A percentile compares a stretch with the other conserved stretches of the same genome.
phyloP scores from a whole-genome alignment of 1,140 invertebrate genomes.

The Rhizoglyphus robini region DNA sequence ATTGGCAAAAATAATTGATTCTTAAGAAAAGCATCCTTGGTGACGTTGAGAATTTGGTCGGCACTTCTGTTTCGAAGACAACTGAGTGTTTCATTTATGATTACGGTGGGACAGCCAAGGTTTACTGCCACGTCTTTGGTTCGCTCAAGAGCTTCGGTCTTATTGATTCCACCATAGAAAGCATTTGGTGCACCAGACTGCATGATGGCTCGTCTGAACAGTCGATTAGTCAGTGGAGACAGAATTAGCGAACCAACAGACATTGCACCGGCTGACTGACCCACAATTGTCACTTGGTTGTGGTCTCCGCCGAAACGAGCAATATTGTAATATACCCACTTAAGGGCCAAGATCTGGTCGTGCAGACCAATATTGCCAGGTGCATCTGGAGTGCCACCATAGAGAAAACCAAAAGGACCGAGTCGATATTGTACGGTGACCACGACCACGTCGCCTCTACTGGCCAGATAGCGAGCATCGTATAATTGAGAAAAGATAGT shows the following conservation, averaged over 20 bases:
- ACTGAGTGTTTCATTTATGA: constrained; percentile 43
- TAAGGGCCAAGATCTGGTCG: constrained; percentile 29
- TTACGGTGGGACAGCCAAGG: constrained; percentile 78
- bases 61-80: background rate
- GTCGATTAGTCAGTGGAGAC: constrained; percentile 26
- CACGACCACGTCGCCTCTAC: constrained; percentile 78
- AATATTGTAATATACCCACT: constrained; percentile 31
- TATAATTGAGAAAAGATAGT: constrained; percentile 62
- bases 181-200: constrained; percentile 54
- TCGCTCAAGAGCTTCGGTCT: constrained; percentile 85
- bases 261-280: constrained; percentile 34
- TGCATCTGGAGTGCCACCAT: background rate
- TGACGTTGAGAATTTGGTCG: background rate
- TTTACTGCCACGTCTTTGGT: constrained; percentile 87
- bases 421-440: constrained; percentile 90
- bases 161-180: constrained; percentile 64
- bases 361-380: background rate
- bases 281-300: constrained; percentile 38
- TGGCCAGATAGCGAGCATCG: constrained; percentile 68
- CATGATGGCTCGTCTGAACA: constrained; percentile 33
- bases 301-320: constrained; percentile 31
- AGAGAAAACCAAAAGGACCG: constrained; percentile 39
- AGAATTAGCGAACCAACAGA: constrained; percentile 31
- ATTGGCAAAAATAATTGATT: background rate
- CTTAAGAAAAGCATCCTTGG: background rate